Conservation (phyloP, 2,113 vertebrate species). For the Oceanites oceanicus region DNA sequence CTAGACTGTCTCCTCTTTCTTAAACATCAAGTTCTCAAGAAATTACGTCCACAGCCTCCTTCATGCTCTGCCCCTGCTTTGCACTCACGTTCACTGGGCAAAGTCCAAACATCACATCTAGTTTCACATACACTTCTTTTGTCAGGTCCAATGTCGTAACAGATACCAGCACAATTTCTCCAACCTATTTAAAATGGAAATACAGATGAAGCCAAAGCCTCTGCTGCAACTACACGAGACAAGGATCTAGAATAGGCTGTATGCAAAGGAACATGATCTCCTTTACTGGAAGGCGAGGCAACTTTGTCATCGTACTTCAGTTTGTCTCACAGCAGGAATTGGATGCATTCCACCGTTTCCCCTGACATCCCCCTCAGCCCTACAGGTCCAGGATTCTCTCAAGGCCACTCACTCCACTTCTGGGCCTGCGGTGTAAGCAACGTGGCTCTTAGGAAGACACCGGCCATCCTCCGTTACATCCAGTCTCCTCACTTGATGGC, state of each 20-base stretch:
- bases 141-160: not conserved
- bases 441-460: fast-evolving
- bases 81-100: not conserved
- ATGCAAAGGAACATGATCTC: not conserved
- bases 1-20: not conserved
- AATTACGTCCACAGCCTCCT: not conserved
- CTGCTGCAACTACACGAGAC: not conserved
- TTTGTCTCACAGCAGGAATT: not conserved
- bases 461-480: fast-evolving
- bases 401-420: not conserved
- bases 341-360: not conserved
- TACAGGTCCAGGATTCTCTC: not conserved
- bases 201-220: not conserved
- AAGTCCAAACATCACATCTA: not conserved
- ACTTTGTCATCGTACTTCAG: not conserved
- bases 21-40: not conserved
- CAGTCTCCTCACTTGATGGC: not conserved
- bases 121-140: not conserved
- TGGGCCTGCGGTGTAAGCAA: not conserved
- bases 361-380: not conserved
- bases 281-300: fast-evolving
- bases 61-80: not conserved
- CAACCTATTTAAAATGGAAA: not conserved
- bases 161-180: not conserved
- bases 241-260: not conserved